Conservation (phyloP, 2,888 invertebrate species). For the Caenorhabditis angaria region DNA sequence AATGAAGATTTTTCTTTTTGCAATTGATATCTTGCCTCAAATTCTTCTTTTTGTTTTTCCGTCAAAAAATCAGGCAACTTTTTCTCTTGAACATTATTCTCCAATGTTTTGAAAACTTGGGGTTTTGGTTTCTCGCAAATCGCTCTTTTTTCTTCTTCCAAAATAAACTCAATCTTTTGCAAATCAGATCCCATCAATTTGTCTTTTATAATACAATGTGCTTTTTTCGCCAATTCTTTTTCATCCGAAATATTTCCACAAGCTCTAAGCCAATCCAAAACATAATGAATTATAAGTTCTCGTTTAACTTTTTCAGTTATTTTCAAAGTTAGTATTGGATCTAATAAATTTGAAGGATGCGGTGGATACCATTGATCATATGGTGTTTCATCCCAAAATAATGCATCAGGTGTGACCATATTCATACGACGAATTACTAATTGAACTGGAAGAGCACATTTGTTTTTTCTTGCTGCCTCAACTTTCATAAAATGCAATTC, state of each 20-base stretch:
- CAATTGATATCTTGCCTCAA: background rate
- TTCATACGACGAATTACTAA: constrained; percentile 14
- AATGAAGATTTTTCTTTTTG: background rate
- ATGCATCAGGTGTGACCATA: constrained; percentile 6
- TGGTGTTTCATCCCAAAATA: constrained; percentile 31
- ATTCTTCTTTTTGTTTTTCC: background rate
- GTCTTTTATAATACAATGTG: constrained; percentile 23
- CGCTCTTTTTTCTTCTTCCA: constrained; percentile 25
- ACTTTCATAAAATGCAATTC: constrained; percentile 18
- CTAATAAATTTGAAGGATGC: constrained; percentile 25
- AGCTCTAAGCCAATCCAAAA: constrained; percentile 28
- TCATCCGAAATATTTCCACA: background rate
- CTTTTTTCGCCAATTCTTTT: constrained; percentile 12
- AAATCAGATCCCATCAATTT: constrained; percentile 19
- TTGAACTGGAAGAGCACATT: constrained; percentile 24
- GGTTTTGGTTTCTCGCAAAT: constrained; percentile 5
- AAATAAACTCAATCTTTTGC: constrained; percentile 25
- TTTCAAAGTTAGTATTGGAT: constrained; percentile 20
- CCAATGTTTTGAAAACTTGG: constrained; percentile 5
- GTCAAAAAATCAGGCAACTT: background rate
- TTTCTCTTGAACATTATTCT: background rate
- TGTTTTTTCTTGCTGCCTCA: constrained; percentile 11
- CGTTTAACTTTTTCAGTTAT: constrained; percentile 28
- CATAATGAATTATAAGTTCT: constrained; percentile 30
- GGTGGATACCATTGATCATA: constrained; percentile 39